Percentiles rank a stretch among this genome's conserved stretches.
Conservation (phyloP, 2,888 invertebrate species). For the Exocentrus adspersus region DNA sequence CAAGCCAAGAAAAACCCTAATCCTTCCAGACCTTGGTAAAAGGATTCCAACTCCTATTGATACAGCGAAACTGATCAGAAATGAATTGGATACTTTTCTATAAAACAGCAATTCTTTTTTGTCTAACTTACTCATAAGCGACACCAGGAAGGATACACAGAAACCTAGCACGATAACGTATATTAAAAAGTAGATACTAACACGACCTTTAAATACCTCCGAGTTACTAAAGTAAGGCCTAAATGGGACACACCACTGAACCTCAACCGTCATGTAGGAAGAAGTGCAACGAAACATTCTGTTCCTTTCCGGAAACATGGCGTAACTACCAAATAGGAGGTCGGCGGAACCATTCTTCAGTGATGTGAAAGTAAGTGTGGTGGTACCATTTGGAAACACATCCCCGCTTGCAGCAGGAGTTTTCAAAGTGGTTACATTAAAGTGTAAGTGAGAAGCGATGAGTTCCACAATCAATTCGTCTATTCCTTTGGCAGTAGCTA, state of each 20-base stretch:
- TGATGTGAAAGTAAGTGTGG: not conserved
- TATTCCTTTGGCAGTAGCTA: not conserved
- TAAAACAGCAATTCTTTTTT: not conserved
- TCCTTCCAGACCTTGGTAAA: not conserved
- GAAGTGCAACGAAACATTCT: not conserved
- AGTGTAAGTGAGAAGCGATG: not conserved
- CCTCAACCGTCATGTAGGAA: not conserved
- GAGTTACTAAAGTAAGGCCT: not conserved
- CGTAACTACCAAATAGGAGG: not conserved
- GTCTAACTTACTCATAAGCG: not conserved
- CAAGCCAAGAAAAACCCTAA: not conserved
- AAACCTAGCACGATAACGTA: not conserved
- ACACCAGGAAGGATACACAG: not conserved
- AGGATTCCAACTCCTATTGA: not conserved
- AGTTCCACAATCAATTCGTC: not conserved
- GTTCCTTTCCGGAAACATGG: not conserved
- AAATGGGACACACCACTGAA: not conserved
- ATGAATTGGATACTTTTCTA: not conserved
- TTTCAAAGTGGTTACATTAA: not conserved
- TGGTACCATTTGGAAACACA: not conserved
- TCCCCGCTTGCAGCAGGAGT: not conserved
- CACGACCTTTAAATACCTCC: not conserved
- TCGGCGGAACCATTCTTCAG: not conserved
- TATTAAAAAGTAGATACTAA: not conserved
- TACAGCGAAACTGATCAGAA: not conserved